phyloP scores from a whole-genome alignment of 1,140 invertebrate genomes.

The Zaprionus tsacasi region DNA sequence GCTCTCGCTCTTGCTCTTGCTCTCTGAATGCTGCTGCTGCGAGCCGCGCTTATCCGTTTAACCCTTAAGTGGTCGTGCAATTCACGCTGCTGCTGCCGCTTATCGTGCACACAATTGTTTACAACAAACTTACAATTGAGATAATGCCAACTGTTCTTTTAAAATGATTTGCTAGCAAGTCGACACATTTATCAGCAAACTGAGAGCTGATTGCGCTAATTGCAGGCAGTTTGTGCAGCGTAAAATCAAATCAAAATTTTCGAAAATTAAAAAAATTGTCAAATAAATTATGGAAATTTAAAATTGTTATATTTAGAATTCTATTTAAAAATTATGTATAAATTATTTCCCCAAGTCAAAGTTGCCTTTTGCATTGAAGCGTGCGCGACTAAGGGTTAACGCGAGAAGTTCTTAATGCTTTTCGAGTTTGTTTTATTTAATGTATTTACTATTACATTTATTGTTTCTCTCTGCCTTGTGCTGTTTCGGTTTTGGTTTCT shows the following conservation, averaged over 20 bases:
- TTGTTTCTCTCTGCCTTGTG: conserved; percentile 10
- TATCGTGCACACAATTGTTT: conserved; percentile 33
- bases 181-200: conserved; percentile 3
- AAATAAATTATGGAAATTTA: no score
- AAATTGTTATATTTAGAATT: no score
- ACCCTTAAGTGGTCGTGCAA: conserved; percentile 32
- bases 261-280: no score
- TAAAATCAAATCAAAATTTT: no score
- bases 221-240: no score
- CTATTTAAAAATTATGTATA: neutral
- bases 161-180: neutral
- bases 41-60: conserved; percentile 31
- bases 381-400: conserved; percentile 24
- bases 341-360: neutral
- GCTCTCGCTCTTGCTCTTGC: conserved; percentile 4
- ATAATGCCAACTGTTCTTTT: conserved; percentile 19
- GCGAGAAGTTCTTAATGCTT: conserved; percentile 21
- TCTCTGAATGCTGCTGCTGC: neutral
- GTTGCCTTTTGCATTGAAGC: neutral
- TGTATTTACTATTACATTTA: conserved; percentile 11
- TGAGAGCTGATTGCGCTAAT: no score
- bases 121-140: conserved; percentile 29
- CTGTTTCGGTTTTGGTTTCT: neutral
- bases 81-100: neutral
- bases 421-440: conserved; percentile 10